A percentile compares a stretch with the other conserved stretches of the same genome.
Conservation (phyloP, 2,888 invertebrate species). For the Trypoxylon attenuatum region DNA sequence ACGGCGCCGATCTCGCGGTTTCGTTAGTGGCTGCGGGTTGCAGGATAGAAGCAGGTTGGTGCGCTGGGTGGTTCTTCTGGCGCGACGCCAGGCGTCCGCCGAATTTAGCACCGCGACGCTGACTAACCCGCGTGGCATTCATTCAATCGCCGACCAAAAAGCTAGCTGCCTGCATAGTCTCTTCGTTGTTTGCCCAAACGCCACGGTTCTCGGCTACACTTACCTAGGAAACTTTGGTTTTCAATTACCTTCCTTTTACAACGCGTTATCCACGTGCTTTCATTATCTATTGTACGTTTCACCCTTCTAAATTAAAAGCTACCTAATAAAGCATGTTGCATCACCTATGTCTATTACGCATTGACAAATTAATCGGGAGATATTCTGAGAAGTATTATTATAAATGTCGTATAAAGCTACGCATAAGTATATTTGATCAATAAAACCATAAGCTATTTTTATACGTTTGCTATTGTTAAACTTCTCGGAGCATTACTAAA, state of each 20-base stretch:
- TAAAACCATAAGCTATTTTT: too few relatives aligned
- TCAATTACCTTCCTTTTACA: background rate
- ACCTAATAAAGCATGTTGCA: too few relatives aligned
- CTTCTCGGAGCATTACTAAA: too few relatives aligned
- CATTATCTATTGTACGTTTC: too few relatives aligned
- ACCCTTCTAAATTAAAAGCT: too few relatives aligned
- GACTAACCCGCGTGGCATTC: slow-evolving; percentile 74
- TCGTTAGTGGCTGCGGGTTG: slow-evolving; percentile 50
- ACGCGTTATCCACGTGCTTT: background rate
- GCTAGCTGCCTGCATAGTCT: slow-evolving; percentile 44
- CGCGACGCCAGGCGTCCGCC: slow-evolving; percentile 68
- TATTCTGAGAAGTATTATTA: too few relatives aligned
- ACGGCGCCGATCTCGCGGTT: slow-evolving; percentile 49
- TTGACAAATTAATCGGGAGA: too few relatives aligned
- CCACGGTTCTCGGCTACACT: slow-evolving; percentile 6
- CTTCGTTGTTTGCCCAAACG: slow-evolving; percentile 8
- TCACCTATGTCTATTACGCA: too few relatives aligned
- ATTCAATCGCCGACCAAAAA: slow-evolving; percentile 71
- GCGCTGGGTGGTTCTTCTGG: slow-evolving; percentile 73
- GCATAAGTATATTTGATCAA: too few relatives aligned
- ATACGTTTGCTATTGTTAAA: too few relatives aligned
- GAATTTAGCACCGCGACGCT: slow-evolving; percentile 73
- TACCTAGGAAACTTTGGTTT: slow-evolving; percentile 16
- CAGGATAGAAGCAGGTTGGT: slow-evolving; percentile 71
- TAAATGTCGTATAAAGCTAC: too few relatives aligned